A percentile compares a stretch with the other conserved stretches of the same genome.
Evolutionary conservation across 2,888 invertebrate genomes (phyloP).

Genomic region (Parnassius smintheus): DNA sequence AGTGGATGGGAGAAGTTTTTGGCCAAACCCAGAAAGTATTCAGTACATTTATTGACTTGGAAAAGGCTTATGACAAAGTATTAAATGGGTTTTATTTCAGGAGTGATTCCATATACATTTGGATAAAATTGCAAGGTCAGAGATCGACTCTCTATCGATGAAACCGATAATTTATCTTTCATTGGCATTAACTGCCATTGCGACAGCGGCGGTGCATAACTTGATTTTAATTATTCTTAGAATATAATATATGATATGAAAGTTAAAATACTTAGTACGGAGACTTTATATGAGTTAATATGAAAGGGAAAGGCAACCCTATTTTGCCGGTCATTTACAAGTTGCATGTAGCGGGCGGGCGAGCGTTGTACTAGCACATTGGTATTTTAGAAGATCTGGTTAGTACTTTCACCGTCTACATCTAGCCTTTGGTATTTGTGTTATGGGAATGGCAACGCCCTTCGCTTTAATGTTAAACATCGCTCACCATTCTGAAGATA

Average conservation of each 20-base stretch:
- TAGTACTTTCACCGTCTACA: constrained; percentile 72
- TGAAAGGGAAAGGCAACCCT: constrained; percentile 11
- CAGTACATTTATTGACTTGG: no score
- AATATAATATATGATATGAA: background rate
- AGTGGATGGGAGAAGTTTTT: no score
- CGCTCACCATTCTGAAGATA: constrained; percentile 36
- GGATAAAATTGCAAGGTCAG: no score
- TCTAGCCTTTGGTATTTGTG: constrained; percentile 68
- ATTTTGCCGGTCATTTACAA: constrained; percentile 35
- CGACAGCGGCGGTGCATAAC: no score
- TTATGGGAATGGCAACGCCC: constrained; percentile 56
- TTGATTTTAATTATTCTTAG: background rate
- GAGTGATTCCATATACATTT: no score
- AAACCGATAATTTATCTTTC: no score
- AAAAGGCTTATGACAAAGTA: no score
- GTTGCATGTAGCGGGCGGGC: constrained; percentile 36
- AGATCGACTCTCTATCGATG: no score
- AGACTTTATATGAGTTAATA: background rate
- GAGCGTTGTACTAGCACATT: constrained; percentile 50
- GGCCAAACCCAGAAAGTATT: no score
- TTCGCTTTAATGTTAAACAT: constrained; percentile 49
- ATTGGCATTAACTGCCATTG: no score
- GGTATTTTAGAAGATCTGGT: constrained; percentile 65
- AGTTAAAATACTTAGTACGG: background rate
- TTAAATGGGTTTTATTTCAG: no score